Percentiles rank a stretch among this genome's conserved stretches.
These are phyloP conservation scores for Bergia puertoricense DNA, from an alignment of 92 coral and sea anemone species.

Conservation along the genomic window DNA sequence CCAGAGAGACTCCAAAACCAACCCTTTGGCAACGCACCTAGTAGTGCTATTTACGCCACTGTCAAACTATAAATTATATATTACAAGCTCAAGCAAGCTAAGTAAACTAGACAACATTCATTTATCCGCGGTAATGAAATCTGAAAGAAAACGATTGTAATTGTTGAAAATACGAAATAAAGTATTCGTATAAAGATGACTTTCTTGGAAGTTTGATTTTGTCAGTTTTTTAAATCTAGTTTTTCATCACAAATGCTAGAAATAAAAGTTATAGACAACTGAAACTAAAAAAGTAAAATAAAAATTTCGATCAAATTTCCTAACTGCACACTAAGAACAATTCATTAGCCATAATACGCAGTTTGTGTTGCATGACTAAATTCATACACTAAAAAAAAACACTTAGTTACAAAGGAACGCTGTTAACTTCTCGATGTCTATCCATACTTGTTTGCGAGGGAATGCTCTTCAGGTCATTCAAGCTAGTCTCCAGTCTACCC, in stretches of 20 bases:
- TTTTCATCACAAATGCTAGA: neutral
- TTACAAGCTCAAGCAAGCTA: no score
- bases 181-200: no score
- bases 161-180: no score
- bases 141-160: no score
- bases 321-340: neutral
- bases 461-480: constrained; percentile 31
- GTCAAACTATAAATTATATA: no score
- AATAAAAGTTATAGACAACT: neutral
- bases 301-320: no score
- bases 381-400: neutral
- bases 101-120: no score
- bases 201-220: no score
- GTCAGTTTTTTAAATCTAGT: neutral
- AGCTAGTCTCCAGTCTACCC: constrained; percentile 48
- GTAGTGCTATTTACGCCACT: no score
- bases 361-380: neutral
- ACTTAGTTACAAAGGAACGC: neutral
- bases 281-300: neutral
- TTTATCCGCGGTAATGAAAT: no score
- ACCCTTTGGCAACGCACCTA: no score
- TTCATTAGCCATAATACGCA: neutral
- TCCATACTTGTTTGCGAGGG: constrained; percentile 13
- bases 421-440: neutral
- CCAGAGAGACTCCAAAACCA: no score